Evolutionary conservation across 2,797 vertebrate species (phyloP).

Genomic region (Myoxocephalus aenaeus): DNA sequence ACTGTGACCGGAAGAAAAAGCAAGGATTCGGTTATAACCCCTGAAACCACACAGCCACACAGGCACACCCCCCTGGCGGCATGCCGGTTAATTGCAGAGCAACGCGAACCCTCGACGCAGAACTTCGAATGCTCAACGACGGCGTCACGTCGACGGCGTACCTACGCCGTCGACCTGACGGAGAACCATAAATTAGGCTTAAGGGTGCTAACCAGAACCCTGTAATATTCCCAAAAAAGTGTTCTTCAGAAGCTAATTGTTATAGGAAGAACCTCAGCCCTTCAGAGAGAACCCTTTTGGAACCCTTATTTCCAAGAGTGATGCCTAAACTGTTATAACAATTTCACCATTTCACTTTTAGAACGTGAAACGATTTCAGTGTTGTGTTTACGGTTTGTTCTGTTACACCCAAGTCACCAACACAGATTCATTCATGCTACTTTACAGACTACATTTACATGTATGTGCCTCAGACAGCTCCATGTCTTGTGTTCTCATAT

Average conservation of each 20-base stretch:
- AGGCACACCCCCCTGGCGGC: too few species aligned
- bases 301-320: neutral
- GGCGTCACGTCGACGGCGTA: too few species aligned
- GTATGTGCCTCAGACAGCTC: neutral
- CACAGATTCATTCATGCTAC: neutral
- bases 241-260: neutral
- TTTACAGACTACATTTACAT: neutral
- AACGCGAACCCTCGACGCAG: too few species aligned
- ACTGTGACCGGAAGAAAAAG: too few species aligned
- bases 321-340: neutral
- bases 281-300: neutral
- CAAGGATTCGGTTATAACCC: too few species aligned
- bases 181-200: too few species aligned
- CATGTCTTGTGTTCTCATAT: neutral
- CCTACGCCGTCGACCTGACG: too few species aligned
- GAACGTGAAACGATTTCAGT: neutral
- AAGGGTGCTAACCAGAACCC: too few species aligned
- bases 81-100: too few species aligned
- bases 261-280: neutral
- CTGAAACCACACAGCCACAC: too few species aligned
- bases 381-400: neutral
- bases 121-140: too few species aligned
- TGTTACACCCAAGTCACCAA: neutral
- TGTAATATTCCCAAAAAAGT: neutral
- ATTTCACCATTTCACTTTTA: neutral